A percentile compares a stretch with the other conserved stretches of the same genome.
phyloP scores from a whole-genome alignment of 2,797 vertebrate species.

The Bovichtus diacanthus region DNA sequence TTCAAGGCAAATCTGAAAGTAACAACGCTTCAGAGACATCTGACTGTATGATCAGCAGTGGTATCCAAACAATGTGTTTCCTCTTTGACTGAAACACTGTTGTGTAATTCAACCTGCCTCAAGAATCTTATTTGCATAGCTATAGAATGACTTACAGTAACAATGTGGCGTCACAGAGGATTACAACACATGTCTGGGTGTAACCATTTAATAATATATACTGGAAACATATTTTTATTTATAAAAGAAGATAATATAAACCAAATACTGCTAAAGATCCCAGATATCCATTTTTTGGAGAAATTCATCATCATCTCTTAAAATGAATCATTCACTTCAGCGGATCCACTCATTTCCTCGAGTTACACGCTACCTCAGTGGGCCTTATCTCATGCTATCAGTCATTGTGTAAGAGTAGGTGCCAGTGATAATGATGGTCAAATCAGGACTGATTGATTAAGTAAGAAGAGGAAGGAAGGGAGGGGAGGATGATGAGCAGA shows the following conservation, averaged over 20 bases:
- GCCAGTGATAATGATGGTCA: constrained; percentile 56
- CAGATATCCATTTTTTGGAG: not conserved
- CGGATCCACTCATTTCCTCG: constrained; percentile 28
- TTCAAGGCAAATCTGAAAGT: constrained; percentile 48
- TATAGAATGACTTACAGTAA: constrained; percentile 41
- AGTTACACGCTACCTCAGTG: not conserved
- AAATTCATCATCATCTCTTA: not conserved
- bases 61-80: constrained; percentile 69
- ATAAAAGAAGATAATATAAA: not conserved
- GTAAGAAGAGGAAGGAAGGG: constrained; percentile 63
- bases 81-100: constrained; percentile 12
- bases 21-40: constrained; percentile 50
- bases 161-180: constrained; percentile 15
- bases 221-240: not conserved
- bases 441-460: constrained; percentile 72
- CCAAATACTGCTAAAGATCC: not conserved
- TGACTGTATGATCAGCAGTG: constrained; percentile 42
- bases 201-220: not conserved
- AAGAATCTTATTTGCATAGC: constrained; percentile 57
- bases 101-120: constrained; percentile 49
- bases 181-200: not conserved
- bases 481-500: constrained; percentile 42
- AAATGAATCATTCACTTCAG: constrained; percentile 9
- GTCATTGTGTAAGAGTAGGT: constrained; percentile 54
- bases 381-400: constrained; percentile 43